Percentiles rank a stretch among this genome's conserved stretches.
phyloP scores from a whole-genome alignment of 2,888 invertebrate species.

The Alviniconcha strummeri region DNA sequence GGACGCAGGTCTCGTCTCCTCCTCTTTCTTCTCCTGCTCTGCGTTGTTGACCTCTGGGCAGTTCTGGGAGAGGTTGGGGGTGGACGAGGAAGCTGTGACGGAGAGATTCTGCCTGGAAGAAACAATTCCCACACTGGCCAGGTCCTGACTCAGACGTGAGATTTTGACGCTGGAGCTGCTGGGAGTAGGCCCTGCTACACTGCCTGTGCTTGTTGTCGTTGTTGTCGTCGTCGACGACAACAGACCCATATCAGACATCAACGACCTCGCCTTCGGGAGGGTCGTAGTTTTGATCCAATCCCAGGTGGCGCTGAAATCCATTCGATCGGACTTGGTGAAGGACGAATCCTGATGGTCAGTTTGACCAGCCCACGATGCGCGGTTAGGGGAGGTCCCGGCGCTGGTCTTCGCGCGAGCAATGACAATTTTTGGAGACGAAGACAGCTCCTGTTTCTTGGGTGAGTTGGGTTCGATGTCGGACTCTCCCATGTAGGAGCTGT shows the following conservation, averaged over 20 bases:
- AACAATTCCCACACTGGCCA: constrained; percentile 28
- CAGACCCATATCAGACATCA: constrained; percentile 9
- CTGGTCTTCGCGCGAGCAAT: constrained; percentile 18
- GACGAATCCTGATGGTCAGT: not conserved
- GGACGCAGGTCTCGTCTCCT: not conserved
- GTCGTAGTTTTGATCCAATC: constrained; percentile 28
- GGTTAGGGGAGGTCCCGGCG: constrained; percentile 7
- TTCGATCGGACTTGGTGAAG: not conserved
- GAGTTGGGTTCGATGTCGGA: not conserved
- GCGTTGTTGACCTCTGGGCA: too few relatives aligned
- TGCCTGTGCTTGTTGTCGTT: too few relatives aligned
- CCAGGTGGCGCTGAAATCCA: constrained; percentile 13
- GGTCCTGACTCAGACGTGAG: constrained; percentile 32
- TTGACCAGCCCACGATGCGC: constrained; percentile 25
- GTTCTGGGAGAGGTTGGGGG: not conserved
- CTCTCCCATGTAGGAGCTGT: constrained; percentile 28
- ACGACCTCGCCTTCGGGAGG: constrained; percentile 6
- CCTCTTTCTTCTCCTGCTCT: not conserved
- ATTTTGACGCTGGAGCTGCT: not conserved
- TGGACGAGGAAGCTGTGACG: not conserved
- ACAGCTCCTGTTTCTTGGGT: not conserved
- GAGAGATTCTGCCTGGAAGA: constrained; percentile 16
- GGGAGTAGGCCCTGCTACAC: not conserved
- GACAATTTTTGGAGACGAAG: constrained; percentile 32
- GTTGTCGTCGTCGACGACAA: not conserved